Evolutionary conservation across 1,140 invertebrate species (phyloP), one percentile per base, ranked within the genome.

Genomic region (Tetragnatha versicolor): DNA sequence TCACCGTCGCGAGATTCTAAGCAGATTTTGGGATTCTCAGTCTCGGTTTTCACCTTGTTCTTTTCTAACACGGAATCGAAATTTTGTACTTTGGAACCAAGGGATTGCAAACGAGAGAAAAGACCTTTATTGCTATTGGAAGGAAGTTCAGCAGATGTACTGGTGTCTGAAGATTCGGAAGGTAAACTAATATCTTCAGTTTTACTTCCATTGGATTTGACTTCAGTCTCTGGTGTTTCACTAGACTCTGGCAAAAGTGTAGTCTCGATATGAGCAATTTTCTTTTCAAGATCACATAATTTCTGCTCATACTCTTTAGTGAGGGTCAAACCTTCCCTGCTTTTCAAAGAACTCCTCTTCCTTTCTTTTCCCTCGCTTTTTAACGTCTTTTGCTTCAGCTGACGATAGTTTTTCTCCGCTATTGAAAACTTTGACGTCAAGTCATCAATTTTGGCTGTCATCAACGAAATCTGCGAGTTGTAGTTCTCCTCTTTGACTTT

Each of bases 291-390:
- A 83, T 94, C 92, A 9, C 88, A 88, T 14, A 95, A 85, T 84
- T 94, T 94, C 31, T 92, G 90, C 84, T 95, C 93, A 17, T 94
- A 88, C 85, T 94, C 93, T 85, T 93, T 93, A 5, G 91, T 90
- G 61, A 94, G 89, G 7, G 91, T 90, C 79, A 93, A 90, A 17
- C 92, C 92, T 84, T 94, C 93, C 35, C 88, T 85, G 35, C 85
- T 86, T 85, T 94, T 94, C n/a, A 95, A 84, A 35, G 94, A 87
- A 37, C 93, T 94, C 61, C 93, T 87, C 68, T 93, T 86, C 81
- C 93, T 92, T 81, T 93, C 93, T 75, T 91, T 89, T 0, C 89
- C 89, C 83, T 95, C 94, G 0, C 89, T 89, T 84, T 93, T 93
- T 79, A 91, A 89, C 47, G 93, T 84, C 84, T 94, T 94, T 82